phyloP scores from a whole-genome alignment of 2,797 vertebrate species.

The Falco biarmicus region DNA sequence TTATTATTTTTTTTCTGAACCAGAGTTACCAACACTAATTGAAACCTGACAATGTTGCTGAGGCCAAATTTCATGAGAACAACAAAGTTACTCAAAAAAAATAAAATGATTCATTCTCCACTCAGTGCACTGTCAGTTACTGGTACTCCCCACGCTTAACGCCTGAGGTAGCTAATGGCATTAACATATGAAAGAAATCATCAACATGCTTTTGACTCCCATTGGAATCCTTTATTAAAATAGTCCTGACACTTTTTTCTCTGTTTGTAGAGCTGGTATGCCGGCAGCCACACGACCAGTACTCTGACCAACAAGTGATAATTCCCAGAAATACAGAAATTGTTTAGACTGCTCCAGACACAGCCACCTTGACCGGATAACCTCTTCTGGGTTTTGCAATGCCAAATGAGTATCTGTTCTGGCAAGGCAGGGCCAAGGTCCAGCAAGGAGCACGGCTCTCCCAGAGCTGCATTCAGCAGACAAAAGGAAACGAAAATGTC shows the following conservation, averaged over 20 bases:
- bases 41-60: constrained; percentile 54
- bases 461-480: neutral
- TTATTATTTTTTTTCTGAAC: constrained; percentile 23
- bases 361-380: constrained; percentile 59
- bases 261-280: constrained; percentile 54
- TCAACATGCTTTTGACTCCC: constrained; percentile 61
- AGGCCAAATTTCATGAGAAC: constrained; percentile 62
- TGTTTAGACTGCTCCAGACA: constrained; percentile 60
- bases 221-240: constrained; percentile 75
- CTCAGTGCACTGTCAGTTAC: constrained; percentile 65
- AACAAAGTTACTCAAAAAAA: constrained; percentile 61
- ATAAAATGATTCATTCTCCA: constrained; percentile 58
- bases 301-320: constrained; percentile 66
- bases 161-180: constrained; percentile 67
- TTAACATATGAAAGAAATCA: constrained; percentile 77
- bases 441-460: neutral
- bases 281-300: constrained; percentile 58
- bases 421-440: neutral
- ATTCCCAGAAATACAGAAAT: constrained; percentile 74
- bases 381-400: constrained; percentile 57
- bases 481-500: constrained; percentile 51
- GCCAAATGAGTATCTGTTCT: neutral
- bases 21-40: constrained; percentile 57
- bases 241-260: constrained; percentile 67
- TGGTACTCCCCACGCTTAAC: constrained; percentile 66